These are phyloP conservation scores for Acleris cristana DNA, from an alignment of 2,888 invertebrate species.

Conservation along the genomic window DNA sequence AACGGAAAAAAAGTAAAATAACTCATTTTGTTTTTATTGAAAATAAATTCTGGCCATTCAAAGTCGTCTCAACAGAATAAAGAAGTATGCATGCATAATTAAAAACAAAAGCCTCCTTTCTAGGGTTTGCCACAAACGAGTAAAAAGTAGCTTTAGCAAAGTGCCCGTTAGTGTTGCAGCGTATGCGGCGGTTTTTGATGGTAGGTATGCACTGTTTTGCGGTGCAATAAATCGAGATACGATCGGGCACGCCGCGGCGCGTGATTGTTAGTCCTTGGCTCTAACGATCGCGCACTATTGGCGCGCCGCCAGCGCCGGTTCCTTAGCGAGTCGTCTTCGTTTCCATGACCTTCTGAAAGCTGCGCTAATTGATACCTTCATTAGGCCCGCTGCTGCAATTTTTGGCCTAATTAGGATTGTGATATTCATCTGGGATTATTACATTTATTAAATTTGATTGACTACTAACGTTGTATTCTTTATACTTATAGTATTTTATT, in stretches of 20 bases:
- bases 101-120: no score
- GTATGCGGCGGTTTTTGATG: slow-evolving; percentile 2
- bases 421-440: not conserved
- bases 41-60: no score
- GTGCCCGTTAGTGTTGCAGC: not conserved
- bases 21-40: no score
- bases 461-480: no score
- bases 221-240: slow-evolving; percentile 59
- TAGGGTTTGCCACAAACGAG: no score
- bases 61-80: no score
- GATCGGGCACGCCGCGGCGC: slow-evolving; percentile 51
- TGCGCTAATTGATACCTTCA: slow-evolving; percentile 17
- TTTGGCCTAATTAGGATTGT: slow-evolving; percentile 6
- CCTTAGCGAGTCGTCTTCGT: slow-evolving; percentile 22
- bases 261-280: slow-evolving; percentile 54
- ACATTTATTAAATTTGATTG: not conserved
- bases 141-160: no score
- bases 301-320: slow-evolving; percentile 58
- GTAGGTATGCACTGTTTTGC: slow-evolving; percentile 41
- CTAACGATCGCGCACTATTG: slow-evolving; percentile 59
- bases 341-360: slow-evolving; percentile 18
- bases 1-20: no score
- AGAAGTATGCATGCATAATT: no score
- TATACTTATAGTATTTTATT: no score
- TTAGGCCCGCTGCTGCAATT: slow-evolving; percentile 9